phyloP scores from a whole-genome alignment of 2,113 vertebrate species.

The Laticauda colubrina region DNA sequence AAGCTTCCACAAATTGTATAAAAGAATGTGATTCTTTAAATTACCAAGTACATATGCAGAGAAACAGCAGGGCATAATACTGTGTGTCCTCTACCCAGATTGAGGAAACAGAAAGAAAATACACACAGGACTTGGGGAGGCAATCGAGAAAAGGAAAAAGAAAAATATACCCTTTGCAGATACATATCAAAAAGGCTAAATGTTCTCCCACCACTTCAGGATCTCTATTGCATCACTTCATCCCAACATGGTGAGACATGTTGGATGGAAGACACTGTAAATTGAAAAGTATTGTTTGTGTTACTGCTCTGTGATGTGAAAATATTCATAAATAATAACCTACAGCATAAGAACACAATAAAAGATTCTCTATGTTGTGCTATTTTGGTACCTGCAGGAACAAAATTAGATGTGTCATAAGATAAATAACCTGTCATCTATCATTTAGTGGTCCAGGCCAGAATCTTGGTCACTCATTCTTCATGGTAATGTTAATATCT shows the following conservation, averaged over 20 bases:
- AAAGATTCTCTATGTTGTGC: not conserved
- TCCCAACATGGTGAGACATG: not conserved
- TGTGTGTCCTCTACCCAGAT: not conserved
- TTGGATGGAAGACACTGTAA: not conserved
- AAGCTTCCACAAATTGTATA: not conserved
- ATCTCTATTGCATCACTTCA: not conserved
- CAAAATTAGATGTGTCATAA: not conserved
- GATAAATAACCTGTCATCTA: not conserved
- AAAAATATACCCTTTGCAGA: not conserved
- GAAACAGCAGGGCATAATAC: not conserved
- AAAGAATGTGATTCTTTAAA: not conserved
- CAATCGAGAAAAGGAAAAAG: not conserved
- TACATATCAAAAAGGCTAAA: not conserved
- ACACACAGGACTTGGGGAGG: not conserved
- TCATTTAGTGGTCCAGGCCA: not conserved
- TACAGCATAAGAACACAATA: not conserved
- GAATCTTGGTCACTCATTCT: not conserved
- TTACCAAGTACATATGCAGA: not conserved
- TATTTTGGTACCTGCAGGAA: not conserved
- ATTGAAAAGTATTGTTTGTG: too few species aligned
- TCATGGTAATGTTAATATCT: not conserved
- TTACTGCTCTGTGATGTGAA: not conserved
- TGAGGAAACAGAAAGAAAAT: not conserved
- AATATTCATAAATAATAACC: not conserved
- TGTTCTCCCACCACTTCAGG: not conserved